Base-by-base conservation (phyloP, 2,888 invertebrate species). In the Heliothis peltigera region DNA sequence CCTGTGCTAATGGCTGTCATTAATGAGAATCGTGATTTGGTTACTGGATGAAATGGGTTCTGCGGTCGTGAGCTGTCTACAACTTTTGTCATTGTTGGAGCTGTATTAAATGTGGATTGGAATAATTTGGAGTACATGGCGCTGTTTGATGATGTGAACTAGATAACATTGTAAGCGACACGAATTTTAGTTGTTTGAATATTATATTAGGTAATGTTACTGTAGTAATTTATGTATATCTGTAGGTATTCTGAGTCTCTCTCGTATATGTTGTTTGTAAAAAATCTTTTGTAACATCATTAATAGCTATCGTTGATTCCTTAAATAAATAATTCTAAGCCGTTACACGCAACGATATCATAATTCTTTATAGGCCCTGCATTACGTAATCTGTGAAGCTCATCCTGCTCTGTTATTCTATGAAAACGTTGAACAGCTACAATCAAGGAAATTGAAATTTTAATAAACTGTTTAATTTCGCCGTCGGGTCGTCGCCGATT, bases 371-470 rank as follows among this genome's bases (percentile, higher is more conserved):
- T 65, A 70, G 64, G 67, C 56, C 61, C 64, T 55, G 56, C 48
- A 35, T 64, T 66, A 58, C 56, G 56, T 84, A 79, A 85, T 80
- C 79, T 62, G 62, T 21, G 46, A 52, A 72, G 75, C 70, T 80
- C 70, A 80, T 74, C 74, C 62, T 67, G 55, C 73, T 75, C 61
- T 68, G 76, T 81, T 79, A 80, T 82, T 84, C 76, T 77, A 83
- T 81, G 80, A 80, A 80, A 83, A 75, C 61, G 55, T 47, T 60
- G 70, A 71, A 74, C 67, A 70, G 78, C 71, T 75, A 73, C 79
- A 82, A 81, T 82, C 81, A 81, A 76, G 83, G 82, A 84, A 83
- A 84, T 84, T 83, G 77, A 82, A 84, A 84, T 83, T 83, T 82
- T 85, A 84, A 85, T 85, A 85, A 80, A 81, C 76, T 77, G 76